phyloP scores from a whole-genome alignment of 2,888 invertebrate species.

The Machimus rusticus region DNA sequence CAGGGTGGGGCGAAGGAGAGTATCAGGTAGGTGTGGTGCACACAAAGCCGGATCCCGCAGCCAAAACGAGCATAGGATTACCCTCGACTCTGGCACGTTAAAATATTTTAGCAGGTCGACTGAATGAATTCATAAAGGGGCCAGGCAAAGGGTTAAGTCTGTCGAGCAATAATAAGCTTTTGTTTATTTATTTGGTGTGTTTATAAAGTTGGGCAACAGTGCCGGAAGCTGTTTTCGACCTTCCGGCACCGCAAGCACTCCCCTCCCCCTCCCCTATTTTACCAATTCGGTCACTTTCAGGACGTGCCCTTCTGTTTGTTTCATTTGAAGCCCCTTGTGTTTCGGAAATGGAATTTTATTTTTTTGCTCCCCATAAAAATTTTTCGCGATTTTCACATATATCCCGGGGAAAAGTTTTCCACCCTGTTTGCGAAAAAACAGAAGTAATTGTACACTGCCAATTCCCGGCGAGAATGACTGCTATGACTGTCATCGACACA shows the following conservation, averaged over 20 bases:
- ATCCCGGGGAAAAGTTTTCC: neutral
- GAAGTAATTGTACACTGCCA: neutral
- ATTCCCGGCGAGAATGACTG: neutral
- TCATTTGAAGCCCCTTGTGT: neutral
- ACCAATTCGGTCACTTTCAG: neutral
- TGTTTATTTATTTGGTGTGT: neutral
- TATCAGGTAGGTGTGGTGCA: neutral
- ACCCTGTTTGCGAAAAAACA: neutral
- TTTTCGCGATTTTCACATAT: neutral
- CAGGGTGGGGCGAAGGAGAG: neutral
- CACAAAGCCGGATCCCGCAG: neutral
- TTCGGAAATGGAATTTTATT: neutral
- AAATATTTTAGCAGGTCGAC: neutral
- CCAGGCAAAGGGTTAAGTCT: neutral
- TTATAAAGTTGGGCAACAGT: neutral
- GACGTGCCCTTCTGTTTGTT: neutral
- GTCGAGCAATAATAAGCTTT: neutral
- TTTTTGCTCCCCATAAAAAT: neutral
- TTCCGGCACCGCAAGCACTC: neutral
- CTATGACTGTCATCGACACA: neutral
- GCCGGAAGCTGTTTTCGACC: neutral
- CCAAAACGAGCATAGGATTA: neutral
- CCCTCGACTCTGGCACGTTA: neutral
- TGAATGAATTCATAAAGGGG: neutral
- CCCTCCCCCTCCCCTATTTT: neutral